phyloP scores from a whole-genome alignment of 1,140 invertebrate species.

The Adoxophyes honmai region DNA sequence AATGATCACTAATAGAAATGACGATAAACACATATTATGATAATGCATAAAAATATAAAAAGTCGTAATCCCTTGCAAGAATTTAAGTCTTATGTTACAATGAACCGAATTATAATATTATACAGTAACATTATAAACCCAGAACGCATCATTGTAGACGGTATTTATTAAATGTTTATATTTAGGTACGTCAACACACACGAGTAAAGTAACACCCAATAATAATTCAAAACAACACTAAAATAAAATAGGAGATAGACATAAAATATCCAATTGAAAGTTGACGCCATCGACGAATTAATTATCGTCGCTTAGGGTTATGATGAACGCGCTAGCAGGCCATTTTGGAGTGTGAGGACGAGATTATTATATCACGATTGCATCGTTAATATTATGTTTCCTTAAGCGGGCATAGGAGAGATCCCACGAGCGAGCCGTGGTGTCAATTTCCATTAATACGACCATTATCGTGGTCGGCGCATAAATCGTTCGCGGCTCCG shows the following conservation, averaged over 20 bases:
- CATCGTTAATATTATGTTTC: constrained; percentile 64
- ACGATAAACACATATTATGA: constrained; percentile 7
- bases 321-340: constrained; percentile 35
- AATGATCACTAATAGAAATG: constrained; percentile 54
- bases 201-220: constrained; percentile 7
- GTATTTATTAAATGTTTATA: background rate
- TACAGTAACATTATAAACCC: too few relatives aligned
- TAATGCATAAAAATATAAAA: background rate
- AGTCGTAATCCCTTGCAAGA: too few relatives aligned
- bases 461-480: constrained; percentile 52
- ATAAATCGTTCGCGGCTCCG: constrained; percentile 55
- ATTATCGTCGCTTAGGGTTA: constrained; percentile 41
- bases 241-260: constrained; percentile 10
- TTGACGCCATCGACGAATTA: constrained; percentile 37
- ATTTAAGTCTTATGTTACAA: too few relatives aligned
- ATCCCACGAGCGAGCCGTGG: constrained; percentile 40
- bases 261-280: constrained; percentile 33
- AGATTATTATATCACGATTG: constrained; percentile 61
- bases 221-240: background rate
- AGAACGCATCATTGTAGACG: too few relatives aligned
- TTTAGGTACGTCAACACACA: background rate
- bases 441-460: constrained; percentile 65
- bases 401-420: constrained; percentile 35
- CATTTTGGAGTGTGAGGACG: constrained; percentile 50
- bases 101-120: too few relatives aligned